Evolutionary conservation across 2,888 invertebrate genomes (phyloP).

Genomic region (Euzophera pinguis): DNA sequence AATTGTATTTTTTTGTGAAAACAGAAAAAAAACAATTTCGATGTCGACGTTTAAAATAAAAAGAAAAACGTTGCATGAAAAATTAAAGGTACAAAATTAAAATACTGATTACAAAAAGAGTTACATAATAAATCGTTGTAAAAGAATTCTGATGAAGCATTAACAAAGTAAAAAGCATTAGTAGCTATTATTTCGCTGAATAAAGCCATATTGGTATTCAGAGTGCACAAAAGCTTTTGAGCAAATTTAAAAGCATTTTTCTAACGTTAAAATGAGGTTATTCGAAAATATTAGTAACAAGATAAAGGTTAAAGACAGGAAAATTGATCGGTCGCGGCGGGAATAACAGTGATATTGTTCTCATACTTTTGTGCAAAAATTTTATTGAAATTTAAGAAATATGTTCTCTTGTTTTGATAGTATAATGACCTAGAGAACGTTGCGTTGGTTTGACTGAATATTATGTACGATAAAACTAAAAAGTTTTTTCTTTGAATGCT

Average conservation of each 20-base stretch:
- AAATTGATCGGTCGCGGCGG: constrained; percentile 11
- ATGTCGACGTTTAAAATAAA: too few species aligned
- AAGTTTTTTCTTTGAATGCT: too few species aligned
- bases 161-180: not conserved
- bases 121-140: not conserved
- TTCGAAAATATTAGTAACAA: constrained; percentile 25
- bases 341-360: constrained; percentile 26
- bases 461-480: too few species aligned
- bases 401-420: too few species aligned
- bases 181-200: not conserved
- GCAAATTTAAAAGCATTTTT: constrained; percentile 9
- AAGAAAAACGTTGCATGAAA: too few species aligned
- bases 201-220: constrained; percentile 9
- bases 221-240: constrained; percentile 5
- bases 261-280: constrained; percentile 2
- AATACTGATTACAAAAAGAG: not conserved
- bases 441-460: too few species aligned
- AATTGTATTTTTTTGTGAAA: too few species aligned
- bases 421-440: too few species aligned
- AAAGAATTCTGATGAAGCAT: not conserved
- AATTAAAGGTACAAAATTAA: not conserved
- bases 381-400: not conserved
- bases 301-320: constrained; percentile 25
- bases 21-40: too few species aligned
- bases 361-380: constrained; percentile 8